Evolutionary conservation across 1,140 invertebrate genomes (phyloP), one percentile per base, ranked within the genome.

Genomic region (Temnothorax longispinosus): DNA sequence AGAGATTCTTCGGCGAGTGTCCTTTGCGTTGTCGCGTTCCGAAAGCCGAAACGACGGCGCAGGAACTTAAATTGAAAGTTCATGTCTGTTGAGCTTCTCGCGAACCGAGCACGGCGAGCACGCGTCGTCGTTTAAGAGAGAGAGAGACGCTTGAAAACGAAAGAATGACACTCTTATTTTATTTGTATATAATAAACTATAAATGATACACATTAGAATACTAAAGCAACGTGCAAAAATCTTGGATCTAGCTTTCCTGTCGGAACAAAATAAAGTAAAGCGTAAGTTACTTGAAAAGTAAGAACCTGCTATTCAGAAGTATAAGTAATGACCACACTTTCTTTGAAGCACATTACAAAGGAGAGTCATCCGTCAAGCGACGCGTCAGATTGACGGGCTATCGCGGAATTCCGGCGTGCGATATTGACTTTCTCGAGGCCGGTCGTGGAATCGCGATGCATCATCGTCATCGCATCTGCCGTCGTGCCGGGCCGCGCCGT

Each of bases 381-480:
- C 41, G 60, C 52, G 54, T 82, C 54, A 82, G 35, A 18, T 27
- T 35, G 32, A 44, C 38, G 50, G 50, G 35, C n/a, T 10, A 82
- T 56, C 67, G 78, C 78, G 67, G 67, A 82, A 82, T 82, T 82
- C 67, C 80, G 80, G 32, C 44, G 52, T 35, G 54, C 52, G 80
- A 58, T 74, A 74, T 82, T 60, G 80, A 82, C 80, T 82, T 74
- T 74, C 67, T 47, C 80, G 52, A 44, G 52, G 27, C 11, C 80
- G 69, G 38, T 72, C 67, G 80, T 71, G n/a, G 58, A 87, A 75
- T 47, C 50, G 75, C 75, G 84, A 86, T 62, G 77, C 85, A 78
- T 89, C 89, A 78, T 90, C 85, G 88, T 89, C 88, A 80, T 80
- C 81, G 74, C 86, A 76, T 82, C 74, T 74, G 72, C 54, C 67